Conservation (phyloP, 2,888 invertebrate genomes). For the Rhagonycha lutea region DNA sequence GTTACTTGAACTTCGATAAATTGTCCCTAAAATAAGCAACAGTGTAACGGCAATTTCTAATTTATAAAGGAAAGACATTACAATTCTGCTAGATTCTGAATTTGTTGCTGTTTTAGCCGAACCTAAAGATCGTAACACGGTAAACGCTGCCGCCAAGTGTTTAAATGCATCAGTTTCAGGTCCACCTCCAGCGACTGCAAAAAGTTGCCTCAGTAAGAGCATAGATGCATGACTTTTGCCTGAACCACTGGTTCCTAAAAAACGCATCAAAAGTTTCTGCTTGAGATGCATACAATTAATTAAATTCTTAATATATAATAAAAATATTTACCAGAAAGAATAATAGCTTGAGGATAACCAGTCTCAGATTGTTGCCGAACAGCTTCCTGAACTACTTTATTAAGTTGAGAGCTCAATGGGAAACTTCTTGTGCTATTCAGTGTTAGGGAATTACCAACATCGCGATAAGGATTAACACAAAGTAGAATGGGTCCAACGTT, state of each 20-base stretch:
- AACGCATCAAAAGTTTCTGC: constrained; percentile 22
- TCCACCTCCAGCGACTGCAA: constrained; percentile 92
- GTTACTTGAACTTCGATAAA: constrained; percentile 96
- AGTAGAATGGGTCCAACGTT: constrained; percentile 90
- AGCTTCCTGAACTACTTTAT: constrained; percentile 88
- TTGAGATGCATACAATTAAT: constrained; percentile 18
- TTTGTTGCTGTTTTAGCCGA: constrained; percentile 89
- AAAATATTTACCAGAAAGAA: constrained; percentile 72
- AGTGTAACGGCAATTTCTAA: not conserved
- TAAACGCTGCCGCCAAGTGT: constrained; percentile 93
- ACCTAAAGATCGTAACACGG: constrained; percentile 88
- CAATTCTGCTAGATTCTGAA: constrained; percentile 92
- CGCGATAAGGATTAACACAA: constrained; percentile 87
- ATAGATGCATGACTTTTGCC: constrained; percentile 94
- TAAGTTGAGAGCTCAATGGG: constrained; percentile 78
- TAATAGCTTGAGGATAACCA: constrained; percentile 93
- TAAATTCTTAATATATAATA: constrained; percentile 17
- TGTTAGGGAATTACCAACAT: constrained; percentile 85
- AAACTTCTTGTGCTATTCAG: constrained; percentile 74
- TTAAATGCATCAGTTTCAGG: constrained; percentile 96
- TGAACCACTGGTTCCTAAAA: constrained; percentile 82
- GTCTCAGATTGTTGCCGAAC: constrained; percentile 93
- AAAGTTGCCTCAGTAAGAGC: constrained; percentile 86
- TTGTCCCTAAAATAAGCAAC: constrained; percentile 70
- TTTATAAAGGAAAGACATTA: constrained; percentile 53